These are phyloP conservation scores for Simalia tracyae DNA, from an alignment of 2,797 vertebrate genomes.

Conservation along the genomic window DNA sequence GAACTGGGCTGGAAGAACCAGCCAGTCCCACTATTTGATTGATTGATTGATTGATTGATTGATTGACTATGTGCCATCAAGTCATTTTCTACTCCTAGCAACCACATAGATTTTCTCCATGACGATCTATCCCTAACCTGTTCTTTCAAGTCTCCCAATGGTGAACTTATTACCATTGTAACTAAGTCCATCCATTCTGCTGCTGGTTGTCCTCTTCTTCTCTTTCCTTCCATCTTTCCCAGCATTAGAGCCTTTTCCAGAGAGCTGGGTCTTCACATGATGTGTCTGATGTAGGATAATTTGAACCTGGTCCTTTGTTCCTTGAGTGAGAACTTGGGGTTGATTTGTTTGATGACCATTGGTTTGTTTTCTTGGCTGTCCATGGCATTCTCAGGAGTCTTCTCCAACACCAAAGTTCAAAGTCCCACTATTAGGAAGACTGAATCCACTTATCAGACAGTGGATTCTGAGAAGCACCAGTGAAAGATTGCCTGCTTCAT, in stretches of 20 bases:
- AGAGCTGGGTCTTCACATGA: not conserved
- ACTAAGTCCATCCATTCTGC: not conserved
- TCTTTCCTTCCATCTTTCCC: not conserved
- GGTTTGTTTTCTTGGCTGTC: not conserved
- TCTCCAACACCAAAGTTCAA: not conserved
- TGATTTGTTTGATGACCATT: not conserved
- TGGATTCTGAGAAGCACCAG: not conserved
- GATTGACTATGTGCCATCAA: not conserved
- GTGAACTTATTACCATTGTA: not conserved
- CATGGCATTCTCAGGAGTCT: not conserved
- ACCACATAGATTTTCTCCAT: not conserved
- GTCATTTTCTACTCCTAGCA: not conserved
- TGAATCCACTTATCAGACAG: not conserved
- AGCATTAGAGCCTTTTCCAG: not conserved
- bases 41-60: not conserved
- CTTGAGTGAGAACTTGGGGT: not conserved
- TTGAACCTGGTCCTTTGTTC: not conserved
- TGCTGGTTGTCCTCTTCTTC: not conserved
- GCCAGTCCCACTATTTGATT: not conserved
- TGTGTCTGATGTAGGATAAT: not conserved
- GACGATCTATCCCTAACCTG: not conserved
- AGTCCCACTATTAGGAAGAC: not conserved
- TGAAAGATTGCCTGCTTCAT: not conserved
- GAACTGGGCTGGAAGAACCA: not conserved
- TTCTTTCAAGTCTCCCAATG: not conserved